Evolutionary conservation across 2,888 invertebrate genomes (phyloP), one percentile per base, ranked within the genome.

Genomic region (Osedax frankpressi): DNA sequence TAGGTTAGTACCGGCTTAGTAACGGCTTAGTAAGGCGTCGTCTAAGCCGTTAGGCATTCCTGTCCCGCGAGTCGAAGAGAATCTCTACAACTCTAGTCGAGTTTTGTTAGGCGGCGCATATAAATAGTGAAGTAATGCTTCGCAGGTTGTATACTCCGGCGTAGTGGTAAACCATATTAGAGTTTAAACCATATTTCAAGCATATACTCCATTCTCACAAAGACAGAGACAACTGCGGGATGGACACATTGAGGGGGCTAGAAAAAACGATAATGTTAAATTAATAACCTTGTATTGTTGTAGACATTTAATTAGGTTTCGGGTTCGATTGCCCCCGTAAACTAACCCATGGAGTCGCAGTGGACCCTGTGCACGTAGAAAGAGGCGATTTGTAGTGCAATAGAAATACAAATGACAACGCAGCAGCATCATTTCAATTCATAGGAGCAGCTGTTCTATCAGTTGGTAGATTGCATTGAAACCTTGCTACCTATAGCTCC

Each of bases 151-250:
- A 87, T 75, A 92, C 90, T 73, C 92, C 91, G 60, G 92, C 90
- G 77, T 92, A 89, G 82, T 94, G 94, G 86, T 92, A 94, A 75
- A 90, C 90, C 92, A 94, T 94, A 85, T 94, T 94, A 78, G 92
- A 90, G 73, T 90, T n/a, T n/a, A n/a, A n/a, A n/a, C n/a, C n/a
- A n/a, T n/a, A n/a, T 89, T 73, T 93, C 93, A 81, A 94, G 90
- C 81, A 93, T 88, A 85, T 94, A 94, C 85, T 94, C 94, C 84
- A 92, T 93, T 74, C 92, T 88, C 1, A 94, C 92, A 87, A 94
- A 94, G 90, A 91, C 91, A 83, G 93, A 94, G 86, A 94, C 94
- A 69, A 94, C 94, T 94, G 87, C n/a, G n/a, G n/a, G n/a, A n/a
- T n/a, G n/a, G n/a, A n/a, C n/a, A n/a, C n/a, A n/a, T n/a, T n/a